phyloP scores from a whole-genome alignment of 2,113 vertebrate genomes.

The Ceuthmochares aereus region DNA sequence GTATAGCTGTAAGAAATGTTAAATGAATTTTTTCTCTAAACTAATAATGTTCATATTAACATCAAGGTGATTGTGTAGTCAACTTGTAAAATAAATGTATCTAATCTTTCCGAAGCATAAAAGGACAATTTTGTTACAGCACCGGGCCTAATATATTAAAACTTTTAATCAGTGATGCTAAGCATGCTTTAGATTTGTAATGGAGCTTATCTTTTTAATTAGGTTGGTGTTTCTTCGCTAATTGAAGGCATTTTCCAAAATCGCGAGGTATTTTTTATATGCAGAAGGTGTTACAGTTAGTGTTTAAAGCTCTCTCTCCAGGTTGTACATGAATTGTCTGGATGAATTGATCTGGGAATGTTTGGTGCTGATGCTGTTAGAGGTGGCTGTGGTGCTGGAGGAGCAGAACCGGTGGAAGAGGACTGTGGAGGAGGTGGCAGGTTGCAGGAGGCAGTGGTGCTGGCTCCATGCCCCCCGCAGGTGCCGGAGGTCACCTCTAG shows the following conservation, averaged over 20 bases:
- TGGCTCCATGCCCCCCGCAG: too few species aligned
- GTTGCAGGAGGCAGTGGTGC: background rate
- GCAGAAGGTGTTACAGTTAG: background rate
- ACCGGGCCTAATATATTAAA: background rate
- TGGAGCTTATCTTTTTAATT: background rate
- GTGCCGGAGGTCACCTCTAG: background rate
- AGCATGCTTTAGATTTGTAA: background rate
- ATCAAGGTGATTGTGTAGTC: background rate
- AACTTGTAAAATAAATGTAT: background rate
- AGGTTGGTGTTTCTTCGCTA: background rate
- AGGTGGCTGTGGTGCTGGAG: background rate
- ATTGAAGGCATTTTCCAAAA: background rate
- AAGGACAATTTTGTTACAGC: background rate
- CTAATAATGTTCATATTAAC: background rate
- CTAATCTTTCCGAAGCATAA: background rate
- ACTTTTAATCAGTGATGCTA: background rate
- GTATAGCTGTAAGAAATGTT: background rate
- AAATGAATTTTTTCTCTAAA: background rate
- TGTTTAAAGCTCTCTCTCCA: background rate
- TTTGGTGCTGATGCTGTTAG: background rate
- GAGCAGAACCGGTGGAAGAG: accelerated
- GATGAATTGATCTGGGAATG: background rate
- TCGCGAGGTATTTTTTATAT: background rate
- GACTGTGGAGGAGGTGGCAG: background rate
- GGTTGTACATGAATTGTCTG: background rate